Conservation (phyloP, 2,797 vertebrate genomes). For the Dendrocincla fuliginosa region DNA sequence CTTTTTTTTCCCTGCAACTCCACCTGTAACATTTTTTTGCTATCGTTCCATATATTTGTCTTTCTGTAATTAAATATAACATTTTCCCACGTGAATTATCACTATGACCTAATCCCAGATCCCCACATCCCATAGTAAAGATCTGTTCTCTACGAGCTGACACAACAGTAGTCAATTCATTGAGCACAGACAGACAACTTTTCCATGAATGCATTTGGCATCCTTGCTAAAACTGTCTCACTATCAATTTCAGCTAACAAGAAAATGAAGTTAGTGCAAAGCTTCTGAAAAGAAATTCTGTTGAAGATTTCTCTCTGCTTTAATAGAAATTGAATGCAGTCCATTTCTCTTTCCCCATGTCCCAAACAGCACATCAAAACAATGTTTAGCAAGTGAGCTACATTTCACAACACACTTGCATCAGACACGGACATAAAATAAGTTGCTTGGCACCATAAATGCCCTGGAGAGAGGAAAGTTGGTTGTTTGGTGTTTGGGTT, state of each 20-base stretch:
- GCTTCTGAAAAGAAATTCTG: slow-evolving; percentile 51
- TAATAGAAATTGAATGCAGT: slow-evolving; percentile 41
- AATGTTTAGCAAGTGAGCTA: slow-evolving; percentile 35
- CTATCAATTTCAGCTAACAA: slow-evolving; percentile 45
- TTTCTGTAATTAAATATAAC: neutral
- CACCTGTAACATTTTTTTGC: neutral
- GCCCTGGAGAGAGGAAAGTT: slow-evolving; percentile 28
- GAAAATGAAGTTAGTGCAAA: slow-evolving; percentile 35
- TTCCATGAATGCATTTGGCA: slow-evolving; percentile 31
- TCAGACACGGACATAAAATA: slow-evolving; percentile 33
- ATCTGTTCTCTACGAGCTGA: slow-evolving; percentile 22
- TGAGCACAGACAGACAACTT: slow-evolving; percentile 16
- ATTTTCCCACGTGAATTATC: neutral
- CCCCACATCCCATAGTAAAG: slow-evolving; percentile 14
- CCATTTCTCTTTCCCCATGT: slow-evolving; percentile 31
- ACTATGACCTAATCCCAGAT: slow-evolving; percentile 21
- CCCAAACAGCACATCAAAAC: slow-evolving; percentile 45
- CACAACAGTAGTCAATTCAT: slow-evolving; percentile 49
- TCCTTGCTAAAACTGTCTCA: slow-evolving; percentile 44
- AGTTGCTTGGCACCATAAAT: slow-evolving; percentile 48
- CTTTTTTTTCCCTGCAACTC: neutral
- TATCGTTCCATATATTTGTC: neutral
- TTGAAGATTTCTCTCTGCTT: neutral
- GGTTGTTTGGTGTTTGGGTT: neutral
- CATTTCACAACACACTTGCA: slow-evolving; percentile 37